Evolutionary conservation across 2,888 invertebrate genomes (phyloP).

Genomic region (Abscondita cerata): DNA sequence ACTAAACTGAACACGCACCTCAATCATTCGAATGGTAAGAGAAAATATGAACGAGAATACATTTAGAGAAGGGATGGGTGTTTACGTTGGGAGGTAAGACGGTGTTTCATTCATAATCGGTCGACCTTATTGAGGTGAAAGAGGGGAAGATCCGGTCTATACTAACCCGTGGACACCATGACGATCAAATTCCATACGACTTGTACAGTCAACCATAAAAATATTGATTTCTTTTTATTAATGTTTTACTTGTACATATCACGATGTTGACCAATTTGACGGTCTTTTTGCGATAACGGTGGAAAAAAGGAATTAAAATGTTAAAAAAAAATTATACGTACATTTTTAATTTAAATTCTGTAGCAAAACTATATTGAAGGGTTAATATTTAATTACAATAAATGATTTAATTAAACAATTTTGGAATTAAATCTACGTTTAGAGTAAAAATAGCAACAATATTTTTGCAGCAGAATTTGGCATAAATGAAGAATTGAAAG

Average conservation of each 20-base stretch:
- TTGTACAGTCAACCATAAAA: constrained; percentile 30
- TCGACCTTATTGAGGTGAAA: constrained; percentile 48
- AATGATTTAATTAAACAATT: no score
- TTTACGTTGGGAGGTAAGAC: constrained; percentile 56
- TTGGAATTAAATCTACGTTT: no score
- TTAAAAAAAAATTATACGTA: no score
- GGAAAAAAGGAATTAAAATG: no score
- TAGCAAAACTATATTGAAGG: no score
- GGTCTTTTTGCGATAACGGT: no score
- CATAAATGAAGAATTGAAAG: no score
- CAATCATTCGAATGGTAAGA: constrained; percentile 44
- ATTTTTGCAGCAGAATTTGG: no score
- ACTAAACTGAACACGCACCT: constrained; percentile 56
- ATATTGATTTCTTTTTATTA: constrained; percentile 15
- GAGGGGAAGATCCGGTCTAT: constrained; percentile 45
- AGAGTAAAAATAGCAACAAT: no score
- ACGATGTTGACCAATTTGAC: no score
- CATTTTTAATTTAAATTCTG: no score
- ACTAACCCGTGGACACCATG: constrained; percentile 38
- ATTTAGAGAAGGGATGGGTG: constrained; percentile 42
- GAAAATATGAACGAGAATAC: constrained; percentile 51
- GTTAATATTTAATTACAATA: no score
- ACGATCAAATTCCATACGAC: constrained; percentile 36
- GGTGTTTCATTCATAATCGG: constrained; percentile 61
- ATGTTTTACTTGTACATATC: background rate